Evolutionary conservation across 2,113 vertebrate genomes (phyloP), one percentile per base, ranked within the genome.

Genomic region (Colossoma macropomum): DNA sequence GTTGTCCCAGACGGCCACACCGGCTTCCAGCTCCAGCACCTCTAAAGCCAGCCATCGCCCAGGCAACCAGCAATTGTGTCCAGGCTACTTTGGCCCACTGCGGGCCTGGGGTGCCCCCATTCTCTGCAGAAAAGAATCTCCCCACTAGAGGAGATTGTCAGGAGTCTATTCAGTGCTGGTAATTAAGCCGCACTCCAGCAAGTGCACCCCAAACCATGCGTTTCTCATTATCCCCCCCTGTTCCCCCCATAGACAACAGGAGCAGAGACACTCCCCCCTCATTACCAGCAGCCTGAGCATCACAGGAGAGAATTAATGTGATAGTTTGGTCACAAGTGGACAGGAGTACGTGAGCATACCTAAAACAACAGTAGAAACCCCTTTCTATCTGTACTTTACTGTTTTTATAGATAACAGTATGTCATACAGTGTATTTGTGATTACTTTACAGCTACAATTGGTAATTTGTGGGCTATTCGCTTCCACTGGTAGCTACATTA

Each of bases 61-160:
- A 62, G 84, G 88, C 88, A 90, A 90, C 89, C 27, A 56, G 80
- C 77, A 82, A 88, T 90, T 90, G 84, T 88, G 76, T 87, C 69
- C 65, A 63, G 84, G 77, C 71, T 85, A 71, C 62, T 77, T 50
- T 73, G 84, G 66, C 80, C 84, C 63, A 69, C 71, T 28, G 32
- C 68, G 75, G 80, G 80, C 28, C 45, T 45, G 68, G 72, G 83
- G 72, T 78, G 63, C 75, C 60, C 81, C 75, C 79, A 79, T 84
- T 85, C 82, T 87, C 62, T 73, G 74, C 74, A 86, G 77, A 86
- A 78, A 84, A 81, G 78, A 82, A 45, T 48, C 74, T 30, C 82
- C 79, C 82, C 73, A 83, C 74, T 70, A 79, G 73, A 83, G 72
- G 75, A 83, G 34, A 86, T 68, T 85, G 83, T 85, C 63, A 80